These are phyloP conservation scores for Amphiura filiformis DNA, from an alignment of 35 echinoderm and acorn worm species.

Conservation along the genomic window DNA sequence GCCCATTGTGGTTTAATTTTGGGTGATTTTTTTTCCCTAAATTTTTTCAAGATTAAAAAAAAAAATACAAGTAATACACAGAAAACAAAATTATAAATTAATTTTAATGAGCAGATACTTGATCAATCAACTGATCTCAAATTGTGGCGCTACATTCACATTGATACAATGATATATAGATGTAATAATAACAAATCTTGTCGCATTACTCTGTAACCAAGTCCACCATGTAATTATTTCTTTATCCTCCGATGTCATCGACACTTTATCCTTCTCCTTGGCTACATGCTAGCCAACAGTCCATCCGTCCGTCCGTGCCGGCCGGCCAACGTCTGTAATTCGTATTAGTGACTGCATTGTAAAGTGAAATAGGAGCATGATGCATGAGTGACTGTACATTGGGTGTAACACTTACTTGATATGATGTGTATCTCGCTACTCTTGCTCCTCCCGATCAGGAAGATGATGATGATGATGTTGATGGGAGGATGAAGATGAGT, in stretches of 20 bases:
- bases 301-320: neutral
- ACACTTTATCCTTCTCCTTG: too few species aligned
- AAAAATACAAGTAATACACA: too few species aligned
- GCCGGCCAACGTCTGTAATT: neutral
- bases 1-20: too few species aligned
- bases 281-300: too few species aligned
- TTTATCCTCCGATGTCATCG: neutral
- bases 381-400: neutral
- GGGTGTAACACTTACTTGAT: constrained; percentile 14
- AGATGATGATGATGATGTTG: neutral
- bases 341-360: neutral
- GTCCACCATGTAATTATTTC: constrained; percentile 10
- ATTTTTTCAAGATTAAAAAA: too few species aligned
- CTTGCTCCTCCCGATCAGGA: neutral
- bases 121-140: too few species aligned
- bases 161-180: neutral
- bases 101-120: too few species aligned
- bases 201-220: neutral
- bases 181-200: constrained; percentile 2
- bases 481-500: neutral
- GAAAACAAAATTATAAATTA: too few species aligned
- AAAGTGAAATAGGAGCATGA: neutral
- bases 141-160: too few species aligned
- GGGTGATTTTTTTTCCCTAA: too few species aligned
- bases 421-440: neutral